These are phyloP conservation scores for Melopsittacus undulatus DNA, from an alignment of 2,797 vertebrate genomes.

Conservation along the genomic window DNA sequence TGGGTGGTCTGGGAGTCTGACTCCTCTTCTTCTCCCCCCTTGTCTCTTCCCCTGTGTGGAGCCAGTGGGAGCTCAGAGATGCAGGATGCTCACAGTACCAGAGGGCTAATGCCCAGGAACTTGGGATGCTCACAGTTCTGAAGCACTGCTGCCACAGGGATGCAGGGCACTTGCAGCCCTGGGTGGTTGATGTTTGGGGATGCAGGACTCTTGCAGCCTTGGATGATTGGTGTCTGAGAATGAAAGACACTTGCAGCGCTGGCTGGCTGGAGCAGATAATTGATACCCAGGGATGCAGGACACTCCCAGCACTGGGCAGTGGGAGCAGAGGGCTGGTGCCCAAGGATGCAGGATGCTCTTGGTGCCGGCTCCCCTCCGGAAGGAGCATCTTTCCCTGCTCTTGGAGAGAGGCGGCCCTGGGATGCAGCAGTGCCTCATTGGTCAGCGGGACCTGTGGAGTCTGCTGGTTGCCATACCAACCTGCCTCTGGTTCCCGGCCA, in stretches of 20 bases:
- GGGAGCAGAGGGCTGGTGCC: neutral
- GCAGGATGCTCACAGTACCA: neutral
- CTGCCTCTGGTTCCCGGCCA: slow-evolving; percentile 78
- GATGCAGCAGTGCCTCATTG: slow-evolving; percentile 68
- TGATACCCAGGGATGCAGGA: neutral
- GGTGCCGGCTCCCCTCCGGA: neutral
- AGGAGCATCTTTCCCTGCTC: slow-evolving; percentile 25
- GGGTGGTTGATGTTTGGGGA: neutral
- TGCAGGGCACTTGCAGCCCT: neutral
- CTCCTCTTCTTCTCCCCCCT: neutral
- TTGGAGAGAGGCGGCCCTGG: slow-evolving; percentile 42
- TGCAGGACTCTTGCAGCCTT: neutral
- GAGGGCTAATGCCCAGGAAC: neutral
- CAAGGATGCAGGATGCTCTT: neutral
- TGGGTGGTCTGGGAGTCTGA: neutral
- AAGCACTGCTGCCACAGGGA: neutral
- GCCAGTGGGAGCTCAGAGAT: neutral
- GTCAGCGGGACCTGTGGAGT: slow-evolving; percentile 81
- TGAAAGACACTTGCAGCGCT: neutral
- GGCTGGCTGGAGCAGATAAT: neutral
- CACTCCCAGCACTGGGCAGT: neutral
- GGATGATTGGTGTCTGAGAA: neutral
- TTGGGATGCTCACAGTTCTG: neutral
- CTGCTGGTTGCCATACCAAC: slow-evolving; percentile 84
- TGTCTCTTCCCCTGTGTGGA: neutral